phyloP scores from a whole-genome alignment of 2,888 invertebrate species.

The Cartodere bifasciata region DNA sequence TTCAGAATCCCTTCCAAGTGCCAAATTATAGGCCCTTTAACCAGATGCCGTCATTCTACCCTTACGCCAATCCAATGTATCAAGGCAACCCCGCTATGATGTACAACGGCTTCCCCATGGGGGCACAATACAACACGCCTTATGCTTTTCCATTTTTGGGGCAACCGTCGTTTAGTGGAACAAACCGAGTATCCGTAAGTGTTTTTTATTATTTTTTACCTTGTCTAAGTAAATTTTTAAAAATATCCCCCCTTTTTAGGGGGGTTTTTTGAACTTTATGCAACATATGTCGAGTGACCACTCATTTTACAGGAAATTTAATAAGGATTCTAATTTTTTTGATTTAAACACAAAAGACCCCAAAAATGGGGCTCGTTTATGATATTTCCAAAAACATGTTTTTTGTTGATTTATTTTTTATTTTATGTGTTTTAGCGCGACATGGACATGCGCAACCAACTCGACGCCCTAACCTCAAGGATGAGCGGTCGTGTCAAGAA shows the following conservation, averaged over 20 bases:
- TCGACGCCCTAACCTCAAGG: slow-evolving; percentile 44
- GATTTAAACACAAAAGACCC: too few relatives aligned
- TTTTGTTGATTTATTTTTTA: too few relatives aligned
- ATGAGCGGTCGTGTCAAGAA: slow-evolving; percentile 43
- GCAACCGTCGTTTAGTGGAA: slow-evolving; percentile 28
- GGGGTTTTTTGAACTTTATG: too few relatives aligned
- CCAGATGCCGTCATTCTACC: slow-evolving; percentile 33
- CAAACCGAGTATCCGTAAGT: slow-evolving; percentile 45
- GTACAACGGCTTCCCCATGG: slow-evolving; percentile 32
- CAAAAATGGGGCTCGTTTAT: too few relatives aligned
- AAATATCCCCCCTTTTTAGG: too few relatives aligned
- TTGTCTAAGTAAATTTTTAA: too few relatives aligned
- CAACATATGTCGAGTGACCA: too few relatives aligned
- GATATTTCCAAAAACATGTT: too few relatives aligned
- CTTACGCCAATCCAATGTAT: slow-evolving; percentile 31
- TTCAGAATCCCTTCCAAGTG: slow-evolving; percentile 26
- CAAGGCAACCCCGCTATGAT: slow-evolving; percentile 27
- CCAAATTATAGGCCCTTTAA: slow-evolving; percentile 40
- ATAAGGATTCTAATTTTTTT: too few relatives aligned
- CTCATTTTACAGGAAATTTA: too few relatives aligned
- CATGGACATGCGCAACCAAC: slow-evolving; percentile 46
- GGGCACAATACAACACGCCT: slow-evolving; percentile 21
- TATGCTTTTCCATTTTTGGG: slow-evolving; percentile 34
- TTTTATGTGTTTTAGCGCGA: slow-evolving; percentile 41
- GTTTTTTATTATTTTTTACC: too few relatives aligned